A percentile compares a stretch with the other conserved stretches of the same genome.
Evolutionary conservation across 1,140 invertebrate species (phyloP).

Genomic region (Drosophila nigrodunni): DNA sequence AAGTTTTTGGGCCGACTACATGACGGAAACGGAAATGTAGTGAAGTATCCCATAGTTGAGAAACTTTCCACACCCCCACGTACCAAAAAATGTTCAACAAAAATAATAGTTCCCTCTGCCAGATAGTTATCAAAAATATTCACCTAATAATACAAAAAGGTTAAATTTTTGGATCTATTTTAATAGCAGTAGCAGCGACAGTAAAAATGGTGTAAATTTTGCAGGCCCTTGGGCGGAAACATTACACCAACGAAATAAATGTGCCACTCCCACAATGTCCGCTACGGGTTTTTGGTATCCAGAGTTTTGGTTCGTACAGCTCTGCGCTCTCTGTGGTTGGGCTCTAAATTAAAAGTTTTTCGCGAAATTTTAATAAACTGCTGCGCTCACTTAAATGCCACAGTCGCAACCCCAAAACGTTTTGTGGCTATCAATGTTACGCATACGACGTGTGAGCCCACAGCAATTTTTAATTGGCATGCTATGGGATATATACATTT

Average conservation of each 20-base stretch:
- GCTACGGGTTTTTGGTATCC: neutral
- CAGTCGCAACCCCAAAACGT: constrained; percentile 35
- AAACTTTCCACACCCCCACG: constrained; percentile 34
- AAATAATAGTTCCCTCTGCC: constrained; percentile 37
- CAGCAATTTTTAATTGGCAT: constrained; percentile 50
- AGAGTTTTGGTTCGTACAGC: neutral
- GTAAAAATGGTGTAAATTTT: constrained; percentile 26
- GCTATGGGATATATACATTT: neutral
- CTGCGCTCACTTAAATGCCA: constrained; percentile 44
- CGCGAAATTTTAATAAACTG: constrained; percentile 55
- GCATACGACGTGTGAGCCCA: constrained; percentile 46
- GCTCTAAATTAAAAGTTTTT: constrained; percentile 53
- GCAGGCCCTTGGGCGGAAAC: neutral
- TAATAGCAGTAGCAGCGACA: neutral
- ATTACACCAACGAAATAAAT: constrained; percentile 8
- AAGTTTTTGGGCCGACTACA: constrained; percentile 41
- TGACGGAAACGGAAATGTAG: constrained; percentile 51
- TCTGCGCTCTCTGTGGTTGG: constrained; percentile 11
- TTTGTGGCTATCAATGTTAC: constrained; percentile 42
- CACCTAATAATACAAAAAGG: constrained; percentile 2
- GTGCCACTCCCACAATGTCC: constrained; percentile 28
- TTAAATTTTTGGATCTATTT: constrained; percentile 27
- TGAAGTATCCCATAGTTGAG: constrained; percentile 37
- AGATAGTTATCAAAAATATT: constrained; percentile 22
- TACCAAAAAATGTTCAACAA: constrained; percentile 15